Conservation (phyloP, 2,113 vertebrate species). For the Turnix velox region DNA sequence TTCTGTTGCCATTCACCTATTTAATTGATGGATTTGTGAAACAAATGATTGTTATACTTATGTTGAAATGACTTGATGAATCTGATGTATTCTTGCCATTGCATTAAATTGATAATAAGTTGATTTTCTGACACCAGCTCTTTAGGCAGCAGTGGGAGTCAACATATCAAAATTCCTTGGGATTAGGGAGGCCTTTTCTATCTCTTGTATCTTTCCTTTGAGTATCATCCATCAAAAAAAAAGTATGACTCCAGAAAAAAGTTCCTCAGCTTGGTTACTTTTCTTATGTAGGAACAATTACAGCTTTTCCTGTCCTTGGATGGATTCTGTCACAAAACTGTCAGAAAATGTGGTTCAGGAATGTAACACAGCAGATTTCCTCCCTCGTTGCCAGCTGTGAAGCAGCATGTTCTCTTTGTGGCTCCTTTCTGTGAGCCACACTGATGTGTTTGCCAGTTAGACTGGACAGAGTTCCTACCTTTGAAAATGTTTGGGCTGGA, state of each 20-base stretch:
- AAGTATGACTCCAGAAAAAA: not conserved
- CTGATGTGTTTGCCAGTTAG: not conserved
- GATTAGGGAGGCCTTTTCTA: not conserved
- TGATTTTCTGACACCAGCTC: not conserved
- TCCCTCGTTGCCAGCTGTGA: not conserved
- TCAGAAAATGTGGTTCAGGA: slow-evolving; percentile 10
- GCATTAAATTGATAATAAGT: not conserved
- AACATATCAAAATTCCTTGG: not conserved
- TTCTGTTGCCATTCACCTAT: not conserved
- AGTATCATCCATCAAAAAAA: not conserved
- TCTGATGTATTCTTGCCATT: not conserved
- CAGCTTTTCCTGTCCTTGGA: not conserved
- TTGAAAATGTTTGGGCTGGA: not conserved
- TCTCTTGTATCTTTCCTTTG: not conserved
- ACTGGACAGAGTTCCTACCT: not conserved
- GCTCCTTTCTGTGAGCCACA: not conserved
- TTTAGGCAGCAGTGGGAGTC: not conserved
- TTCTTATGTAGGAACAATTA: not conserved
- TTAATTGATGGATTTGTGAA: not conserved
- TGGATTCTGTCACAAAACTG: not conserved
- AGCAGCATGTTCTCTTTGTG: not conserved
- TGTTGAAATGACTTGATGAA: not conserved
- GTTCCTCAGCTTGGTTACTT: not conserved
- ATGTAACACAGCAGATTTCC: not conserved
- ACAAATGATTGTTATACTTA: not conserved